phyloP scores from a whole-genome alignment of 1,140 invertebrate genomes.

The Chironomus tepperi region DNA sequence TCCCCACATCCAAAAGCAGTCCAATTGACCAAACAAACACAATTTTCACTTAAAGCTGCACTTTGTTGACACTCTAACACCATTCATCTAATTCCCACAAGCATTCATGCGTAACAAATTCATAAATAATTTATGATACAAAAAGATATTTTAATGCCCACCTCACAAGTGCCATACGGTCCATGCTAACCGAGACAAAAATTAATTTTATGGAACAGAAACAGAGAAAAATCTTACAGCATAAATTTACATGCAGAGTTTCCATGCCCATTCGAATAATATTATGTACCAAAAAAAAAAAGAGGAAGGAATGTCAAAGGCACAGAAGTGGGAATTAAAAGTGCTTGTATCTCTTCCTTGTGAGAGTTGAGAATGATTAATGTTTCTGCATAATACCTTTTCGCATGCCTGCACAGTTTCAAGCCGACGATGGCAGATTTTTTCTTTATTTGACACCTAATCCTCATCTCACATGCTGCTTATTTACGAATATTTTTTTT shows the following conservation, averaged over 20 bases:
- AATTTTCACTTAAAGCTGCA: neutral
- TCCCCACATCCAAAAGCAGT: no score
- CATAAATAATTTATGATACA: constrained; percentile 1
- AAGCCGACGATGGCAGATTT: neutral
- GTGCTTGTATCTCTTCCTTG: neutral
- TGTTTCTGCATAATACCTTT: constrained; percentile 3
- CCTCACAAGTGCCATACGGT: neutral
- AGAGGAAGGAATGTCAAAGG: neutral
- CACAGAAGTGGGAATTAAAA: neutral
- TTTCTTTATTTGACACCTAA: neutral
- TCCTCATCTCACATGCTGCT: neutral
- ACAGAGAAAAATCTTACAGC: no score
- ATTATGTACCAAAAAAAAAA: neutral
- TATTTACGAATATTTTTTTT: no score
- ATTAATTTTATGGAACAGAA: no score
- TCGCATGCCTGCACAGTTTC: neutral
- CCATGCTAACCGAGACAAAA: no score
- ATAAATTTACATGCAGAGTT: no score
- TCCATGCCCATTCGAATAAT: neutral
- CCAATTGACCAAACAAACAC: no score
- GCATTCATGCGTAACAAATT: neutral
- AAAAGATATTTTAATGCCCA: neutral
- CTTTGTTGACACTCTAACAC: neutral
- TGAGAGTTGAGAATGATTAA: constrained; percentile 1
- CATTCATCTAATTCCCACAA: neutral